Percentiles rank a stretch among this genome's conserved stretches.
Evolutionary conservation across 2,888 invertebrate genomes (phyloP).

Genomic region (Heliconius cydno): DNA sequence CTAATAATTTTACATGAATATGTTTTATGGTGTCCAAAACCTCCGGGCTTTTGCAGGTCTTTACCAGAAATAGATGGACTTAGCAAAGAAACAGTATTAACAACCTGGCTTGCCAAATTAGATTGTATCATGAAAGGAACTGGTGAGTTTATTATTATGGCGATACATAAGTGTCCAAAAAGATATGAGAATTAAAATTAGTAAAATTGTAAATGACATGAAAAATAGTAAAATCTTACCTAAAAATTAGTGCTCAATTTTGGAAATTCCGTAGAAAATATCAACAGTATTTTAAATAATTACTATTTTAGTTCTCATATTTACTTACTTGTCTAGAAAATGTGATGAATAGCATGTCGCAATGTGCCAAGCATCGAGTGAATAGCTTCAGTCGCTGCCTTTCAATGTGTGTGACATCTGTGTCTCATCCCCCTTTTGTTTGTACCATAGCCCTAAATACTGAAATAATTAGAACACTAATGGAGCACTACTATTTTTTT

Average conservation of each 20-base stretch:
- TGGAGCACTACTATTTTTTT: not conserved
- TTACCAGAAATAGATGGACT: slow-evolving; percentile 99
- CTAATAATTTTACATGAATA: not conserved
- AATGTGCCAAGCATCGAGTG: slow-evolving; percentile 54
- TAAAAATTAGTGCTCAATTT: not conserved
- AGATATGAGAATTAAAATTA: slow-evolving; percentile 40
- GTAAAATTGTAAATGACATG: not conserved
- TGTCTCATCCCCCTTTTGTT: slow-evolving; percentile 28
- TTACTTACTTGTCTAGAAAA: slow-evolving; percentile 33
- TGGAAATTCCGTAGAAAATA: not conserved
- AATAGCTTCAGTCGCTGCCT: slow-evolving; percentile 52
- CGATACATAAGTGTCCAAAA: slow-evolving; percentile 6
- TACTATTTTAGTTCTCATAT: slow-evolving; percentile 40
- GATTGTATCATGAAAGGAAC: slow-evolving; percentile 98
- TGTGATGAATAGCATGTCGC: slow-evolving; percentile 53
- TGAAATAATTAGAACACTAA: slow-evolving; percentile 3
- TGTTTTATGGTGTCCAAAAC: not conserved
- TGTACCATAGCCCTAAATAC: slow-evolving; percentile 22
- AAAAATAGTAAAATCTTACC: not conserved
- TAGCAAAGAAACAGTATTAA: slow-evolving; percentile 99
- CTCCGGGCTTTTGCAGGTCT: slow-evolving; percentile 83
- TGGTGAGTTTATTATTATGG: slow-evolving; percentile 64
- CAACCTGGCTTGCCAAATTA: slow-evolving; percentile 99
- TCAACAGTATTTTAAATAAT: not conserved
- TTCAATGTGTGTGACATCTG: slow-evolving; percentile 28